A percentile compares a stretch with the other conserved stretches of the same genome.
These are phyloP conservation scores for Thalassarche chlororhynchos DNA, from an alignment of 2,113 vertebrate genomes.

Conservation along the genomic window DNA sequence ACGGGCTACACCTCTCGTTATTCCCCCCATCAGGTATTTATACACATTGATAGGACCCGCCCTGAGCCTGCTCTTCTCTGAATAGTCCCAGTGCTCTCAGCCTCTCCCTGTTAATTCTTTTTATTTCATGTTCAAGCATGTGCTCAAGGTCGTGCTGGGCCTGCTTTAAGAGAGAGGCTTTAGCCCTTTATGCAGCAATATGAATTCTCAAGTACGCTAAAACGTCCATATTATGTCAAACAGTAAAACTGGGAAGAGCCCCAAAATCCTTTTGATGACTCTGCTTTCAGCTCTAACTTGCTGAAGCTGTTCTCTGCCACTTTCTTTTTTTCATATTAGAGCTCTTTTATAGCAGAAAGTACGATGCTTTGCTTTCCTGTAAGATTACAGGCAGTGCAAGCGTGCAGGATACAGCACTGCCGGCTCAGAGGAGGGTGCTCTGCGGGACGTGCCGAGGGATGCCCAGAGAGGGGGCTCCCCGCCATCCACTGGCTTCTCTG, in stretches of 20 bases:
- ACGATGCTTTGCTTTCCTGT: neutral
- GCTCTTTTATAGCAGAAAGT: neutral
- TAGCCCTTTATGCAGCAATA: neutral
- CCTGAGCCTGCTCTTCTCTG: neutral
- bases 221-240: neutral
- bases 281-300: neutral
- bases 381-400: neutral
- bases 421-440: neutral
- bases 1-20: neutral
- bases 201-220: neutral
- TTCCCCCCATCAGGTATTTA: neutral
- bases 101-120: neutral
- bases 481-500: neutral
- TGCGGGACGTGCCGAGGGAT: rapidly evolving
- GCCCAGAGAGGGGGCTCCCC: neutral
- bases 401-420: neutral
- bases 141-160: neutral
- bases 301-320: neutral
- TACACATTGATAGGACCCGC: neutral
- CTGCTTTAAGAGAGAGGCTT: neutral
- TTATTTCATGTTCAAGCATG: neutral
- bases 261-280: neutral
- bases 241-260: neutral
- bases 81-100: neutral
- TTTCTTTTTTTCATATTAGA: neutral